A percentile compares a stretch with the other conserved stretches of the same genome.
Evolutionary conservation across 2,888 invertebrate genomes (phyloP).

Genomic region (Nomada goodeniana): DNA sequence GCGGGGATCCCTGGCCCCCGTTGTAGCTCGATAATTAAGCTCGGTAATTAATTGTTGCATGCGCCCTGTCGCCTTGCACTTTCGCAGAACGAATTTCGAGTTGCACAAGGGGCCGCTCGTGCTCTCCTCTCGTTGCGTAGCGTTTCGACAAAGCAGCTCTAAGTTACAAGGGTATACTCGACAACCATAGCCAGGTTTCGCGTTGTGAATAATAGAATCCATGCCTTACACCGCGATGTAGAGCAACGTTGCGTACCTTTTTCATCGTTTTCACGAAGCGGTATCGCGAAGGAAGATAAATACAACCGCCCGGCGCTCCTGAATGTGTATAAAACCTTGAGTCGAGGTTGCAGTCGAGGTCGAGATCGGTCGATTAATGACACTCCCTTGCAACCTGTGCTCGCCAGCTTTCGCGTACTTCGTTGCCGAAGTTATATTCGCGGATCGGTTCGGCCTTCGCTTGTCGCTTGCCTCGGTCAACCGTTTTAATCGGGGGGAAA

Average conservation of each 20-base stretch:
- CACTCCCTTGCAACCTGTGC: slow-evolving; percentile 14
- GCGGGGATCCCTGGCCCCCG: too few relatives aligned
- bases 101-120: neutral
- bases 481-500: neutral
- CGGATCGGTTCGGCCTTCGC: neutral
- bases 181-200: slow-evolving; percentile 14
- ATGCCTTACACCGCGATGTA: slow-evolving; percentile 14
- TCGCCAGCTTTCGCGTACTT: slow-evolving; percentile 12
- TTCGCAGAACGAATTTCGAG: neutral
- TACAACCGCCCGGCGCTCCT: slow-evolving; percentile 4
- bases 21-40: too few relatives aligned
- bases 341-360: slow-evolving; percentile 54
- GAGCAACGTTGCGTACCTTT: slow-evolving; percentile 17
- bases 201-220: slow-evolving; percentile 44
- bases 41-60: slow-evolving; percentile 28
- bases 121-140: neutral
- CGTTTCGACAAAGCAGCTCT: slow-evolving; percentile 6
- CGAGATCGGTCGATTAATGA: slow-evolving; percentile 52
- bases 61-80: slow-evolving; percentile 6
- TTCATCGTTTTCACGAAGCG: slow-evolving; percentile 1
- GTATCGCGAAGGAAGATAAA: slow-evolving; percentile 17
- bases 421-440: neutral
- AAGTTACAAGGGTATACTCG: slow-evolving; percentile 28
- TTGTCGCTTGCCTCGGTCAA: neutral
- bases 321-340: slow-evolving; percentile 40